phyloP scores from a whole-genome alignment of 2,888 invertebrate species.

The Bellardia bayeri region DNA sequence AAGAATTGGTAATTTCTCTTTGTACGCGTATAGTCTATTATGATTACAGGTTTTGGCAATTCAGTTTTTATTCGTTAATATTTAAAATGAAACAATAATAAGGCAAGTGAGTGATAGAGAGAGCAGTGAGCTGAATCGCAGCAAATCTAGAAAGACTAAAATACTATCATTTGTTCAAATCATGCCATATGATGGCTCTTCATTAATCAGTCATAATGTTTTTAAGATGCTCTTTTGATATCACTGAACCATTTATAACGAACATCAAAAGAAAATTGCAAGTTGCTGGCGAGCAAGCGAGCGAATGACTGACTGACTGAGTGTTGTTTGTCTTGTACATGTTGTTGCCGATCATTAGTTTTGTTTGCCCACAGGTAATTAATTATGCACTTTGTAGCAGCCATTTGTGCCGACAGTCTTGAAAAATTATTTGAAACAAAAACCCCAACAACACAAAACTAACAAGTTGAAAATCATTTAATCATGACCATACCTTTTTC shows the following conservation, averaged over 20 bases:
- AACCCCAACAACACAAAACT: slow-evolving; percentile 36
- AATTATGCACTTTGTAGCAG: slow-evolving; percentile 78
- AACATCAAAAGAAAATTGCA: slow-evolving; percentile 69
- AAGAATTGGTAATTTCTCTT: no score
- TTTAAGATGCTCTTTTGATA: slow-evolving; percentile 62
- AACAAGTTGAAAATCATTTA: slow-evolving; percentile 79
- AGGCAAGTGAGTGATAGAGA: neutral
- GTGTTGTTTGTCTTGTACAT: slow-evolving; percentile 66
- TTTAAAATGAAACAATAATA: neutral
- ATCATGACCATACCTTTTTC: slow-evolving; percentile 76
- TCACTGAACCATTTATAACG: slow-evolving; percentile 76
- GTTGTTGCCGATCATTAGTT: slow-evolving; percentile 72
- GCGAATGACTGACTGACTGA: slow-evolving; percentile 7
- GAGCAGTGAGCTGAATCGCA: neutral
- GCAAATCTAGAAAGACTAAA: slow-evolving; percentile 22
- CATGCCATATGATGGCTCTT: slow-evolving; percentile 75
- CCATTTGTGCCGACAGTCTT: slow-evolving; percentile 76
- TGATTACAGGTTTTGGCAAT: slow-evolving; percentile 46
- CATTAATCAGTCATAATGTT: slow-evolving; percentile 79
- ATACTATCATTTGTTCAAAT: slow-evolving; percentile 65
- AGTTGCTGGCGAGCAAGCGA: slow-evolving; percentile 42
- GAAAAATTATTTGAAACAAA: slow-evolving; percentile 78
- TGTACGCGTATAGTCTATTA: neutral
- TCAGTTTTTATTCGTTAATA: slow-evolving; percentile 20
- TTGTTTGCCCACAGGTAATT: slow-evolving; percentile 77